These are phyloP conservation scores for Phengaris arion DNA, from an alignment of 2,888 invertebrate species.

Conservation along the genomic window DNA sequence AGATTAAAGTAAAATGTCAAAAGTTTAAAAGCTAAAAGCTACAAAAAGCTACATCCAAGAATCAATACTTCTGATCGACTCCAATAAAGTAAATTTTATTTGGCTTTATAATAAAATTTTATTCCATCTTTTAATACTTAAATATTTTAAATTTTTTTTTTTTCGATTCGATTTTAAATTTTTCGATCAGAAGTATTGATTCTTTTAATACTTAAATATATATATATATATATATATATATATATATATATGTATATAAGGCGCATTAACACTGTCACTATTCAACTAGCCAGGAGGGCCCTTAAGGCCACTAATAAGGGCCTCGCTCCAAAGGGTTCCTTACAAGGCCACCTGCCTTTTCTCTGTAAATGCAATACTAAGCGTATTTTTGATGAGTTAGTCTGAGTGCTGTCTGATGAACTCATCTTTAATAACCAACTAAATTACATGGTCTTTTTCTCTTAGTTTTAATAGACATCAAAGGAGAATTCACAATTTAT, in stretches of 20 bases:
- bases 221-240: no score
- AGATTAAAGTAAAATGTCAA: no score
- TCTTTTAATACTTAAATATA: no score
- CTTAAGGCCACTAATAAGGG: conserved; percentile 15
- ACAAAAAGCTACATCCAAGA: not conserved
- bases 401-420: conserved; percentile 23
- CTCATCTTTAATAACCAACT: conserved; percentile 16
- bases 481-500: not conserved
- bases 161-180: no score
- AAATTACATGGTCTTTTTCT: conserved; percentile 5
- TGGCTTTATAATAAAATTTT: not conserved
- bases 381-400: conserved; percentile 25
- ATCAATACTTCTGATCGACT: not conserved
- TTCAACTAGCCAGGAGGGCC: not conserved
- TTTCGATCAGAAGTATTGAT: no score
- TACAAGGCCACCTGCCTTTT: not conserved
- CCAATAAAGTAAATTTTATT: no score
- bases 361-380: conserved; percentile 28
- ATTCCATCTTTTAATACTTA: not conserved
- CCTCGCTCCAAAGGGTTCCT: conserved; percentile 1
- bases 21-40: not conserved
- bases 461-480: not conserved
- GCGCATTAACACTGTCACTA: conserved; percentile 7
- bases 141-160: no score
- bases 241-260: not conserved